These are phyloP conservation scores for Spicauda simplicius DNA, from an alignment of 2,888 invertebrate genomes.

Conservation along the genomic window DNA sequence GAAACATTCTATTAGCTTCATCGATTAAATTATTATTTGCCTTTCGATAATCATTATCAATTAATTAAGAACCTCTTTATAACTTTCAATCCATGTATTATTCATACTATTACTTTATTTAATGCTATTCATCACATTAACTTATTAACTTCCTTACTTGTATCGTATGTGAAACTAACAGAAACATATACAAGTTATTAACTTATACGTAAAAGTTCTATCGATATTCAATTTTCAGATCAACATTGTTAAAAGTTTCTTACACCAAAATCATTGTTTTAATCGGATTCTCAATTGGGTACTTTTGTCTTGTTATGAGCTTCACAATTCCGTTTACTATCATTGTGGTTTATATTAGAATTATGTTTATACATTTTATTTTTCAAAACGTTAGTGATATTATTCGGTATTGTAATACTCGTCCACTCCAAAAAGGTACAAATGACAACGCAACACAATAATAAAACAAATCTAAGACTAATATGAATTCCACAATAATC, in stretches of 20 bases:
- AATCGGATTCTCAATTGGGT: too few species aligned
- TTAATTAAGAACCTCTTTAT: slow-evolving; percentile 5
- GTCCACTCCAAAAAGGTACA: slow-evolving; percentile 46
- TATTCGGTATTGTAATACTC: slow-evolving; percentile 45
- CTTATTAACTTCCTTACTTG: too few species aligned
- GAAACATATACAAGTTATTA: neutral
- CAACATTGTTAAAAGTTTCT: too few species aligned
- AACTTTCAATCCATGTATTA: too few species aligned
- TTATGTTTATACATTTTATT: slow-evolving; percentile 16
- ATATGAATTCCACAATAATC: slow-evolving; percentile 39
- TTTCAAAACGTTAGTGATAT: slow-evolving; percentile 34
- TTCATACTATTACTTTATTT: too few species aligned
- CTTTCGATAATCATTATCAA: slow-evolving; percentile 13
- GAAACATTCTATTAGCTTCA: slow-evolving; percentile 19
- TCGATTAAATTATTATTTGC: slow-evolving; percentile 17
- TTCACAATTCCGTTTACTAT: too few species aligned
- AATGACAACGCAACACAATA: slow-evolving; percentile 37
- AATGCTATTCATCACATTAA: too few species aligned
- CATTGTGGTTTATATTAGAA: neutral
- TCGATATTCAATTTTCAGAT: too few species aligned
- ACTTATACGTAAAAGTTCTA: neutral
- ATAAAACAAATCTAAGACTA: slow-evolving; percentile 36
- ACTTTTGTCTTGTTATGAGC: too few species aligned
- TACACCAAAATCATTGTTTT: too few species aligned
- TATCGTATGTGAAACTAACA: too few species aligned